Base-by-base conservation (phyloP, 2,888 invertebrate genomes). In the Ethmia dodecea region DNA sequence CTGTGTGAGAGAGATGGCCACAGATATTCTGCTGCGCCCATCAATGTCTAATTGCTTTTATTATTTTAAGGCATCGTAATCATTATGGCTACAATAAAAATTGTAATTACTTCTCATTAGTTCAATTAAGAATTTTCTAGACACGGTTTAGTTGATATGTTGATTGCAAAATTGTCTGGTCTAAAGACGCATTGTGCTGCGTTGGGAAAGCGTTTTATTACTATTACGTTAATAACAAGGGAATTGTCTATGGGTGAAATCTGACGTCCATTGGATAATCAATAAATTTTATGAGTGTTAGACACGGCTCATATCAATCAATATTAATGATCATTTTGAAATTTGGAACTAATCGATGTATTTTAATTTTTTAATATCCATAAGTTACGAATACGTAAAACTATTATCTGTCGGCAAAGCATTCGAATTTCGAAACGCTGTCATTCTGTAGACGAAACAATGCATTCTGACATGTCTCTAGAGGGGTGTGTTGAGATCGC, bases 11-110 rank as follows among this genome's bases (percentile, higher is more conserved):
- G 76, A 70, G 79, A 83, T 63, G 49, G 52, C 53, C 29, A 52
- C 54, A 69, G 43, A 51, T 53, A 60, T 66, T 70, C 68, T 57
- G 74, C 75, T 80, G 72, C 81, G 73, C 71, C 75, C 76, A 75
- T 80, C 77, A 80, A 79, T 77, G 77, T 78, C 80, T 84, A 84
- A 86, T 86, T 84, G 86, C 84, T 86, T 84, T 84, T 86, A 84
- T 86, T 86, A 86, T 86, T 86, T 86, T 86, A 86, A 84, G 80
- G 74, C 84, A 84, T 84, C 86, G 84, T 86, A 86, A 84, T 84
- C 79, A 86, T 84, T 84, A 84, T 75, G 75, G 75, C 80, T 62
- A 80, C 74, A 76, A 84, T 86, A 86, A 84, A 86, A 84, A 80
- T 83, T 84, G 83, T 86, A 83, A 86, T 84, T 84, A 84, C 81